A percentile compares a stretch with the other conserved stretches of the same genome.
These are phyloP conservation scores for Corythornis cristatus DNA, from an alignment of 2,113 vertebrate genomes.

Conservation along the genomic window DNA sequence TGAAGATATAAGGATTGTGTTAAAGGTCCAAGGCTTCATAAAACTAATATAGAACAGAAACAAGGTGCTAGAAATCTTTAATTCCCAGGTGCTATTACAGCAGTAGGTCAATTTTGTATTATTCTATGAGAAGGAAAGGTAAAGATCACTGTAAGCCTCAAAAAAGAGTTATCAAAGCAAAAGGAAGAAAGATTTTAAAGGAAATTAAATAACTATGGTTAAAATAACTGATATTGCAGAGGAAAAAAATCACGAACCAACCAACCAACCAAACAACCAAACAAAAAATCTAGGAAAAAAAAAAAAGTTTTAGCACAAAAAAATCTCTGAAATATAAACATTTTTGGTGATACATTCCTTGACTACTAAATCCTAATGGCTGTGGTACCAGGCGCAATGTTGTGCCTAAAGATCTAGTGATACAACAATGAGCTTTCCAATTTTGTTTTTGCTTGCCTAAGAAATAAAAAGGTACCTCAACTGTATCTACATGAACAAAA, in stretches of 20 bases:
- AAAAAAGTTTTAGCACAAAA: rapidly evolving
- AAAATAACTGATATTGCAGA: not conserved
- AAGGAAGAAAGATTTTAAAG: not conserved
- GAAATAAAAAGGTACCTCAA: not conserved
- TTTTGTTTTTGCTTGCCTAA: not conserved
- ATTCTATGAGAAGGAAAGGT: not conserved
- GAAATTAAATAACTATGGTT: not conserved
- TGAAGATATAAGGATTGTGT: not conserved
- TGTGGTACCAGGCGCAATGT: not conserved
- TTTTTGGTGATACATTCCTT: not conserved
- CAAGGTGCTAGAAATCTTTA: not conserved
- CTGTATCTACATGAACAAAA: not conserved
- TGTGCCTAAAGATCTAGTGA: not conserved
- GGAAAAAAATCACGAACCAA: too few species aligned
- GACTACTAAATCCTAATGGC: not conserved
- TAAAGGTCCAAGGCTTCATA: not conserved
- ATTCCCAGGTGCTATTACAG: not conserved
- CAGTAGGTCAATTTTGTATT: not conserved
- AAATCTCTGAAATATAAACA: not conserved
- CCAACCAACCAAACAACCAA: too few species aligned
- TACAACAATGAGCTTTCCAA: not conserved
- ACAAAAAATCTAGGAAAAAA: not conserved
- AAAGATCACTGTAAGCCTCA: not conserved
- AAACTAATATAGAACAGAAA: not conserved
- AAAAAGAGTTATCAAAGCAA: not conserved